Evolutionary conservation across 2,888 invertebrate species (phyloP).

Genomic region (Leucania comma): DNA sequence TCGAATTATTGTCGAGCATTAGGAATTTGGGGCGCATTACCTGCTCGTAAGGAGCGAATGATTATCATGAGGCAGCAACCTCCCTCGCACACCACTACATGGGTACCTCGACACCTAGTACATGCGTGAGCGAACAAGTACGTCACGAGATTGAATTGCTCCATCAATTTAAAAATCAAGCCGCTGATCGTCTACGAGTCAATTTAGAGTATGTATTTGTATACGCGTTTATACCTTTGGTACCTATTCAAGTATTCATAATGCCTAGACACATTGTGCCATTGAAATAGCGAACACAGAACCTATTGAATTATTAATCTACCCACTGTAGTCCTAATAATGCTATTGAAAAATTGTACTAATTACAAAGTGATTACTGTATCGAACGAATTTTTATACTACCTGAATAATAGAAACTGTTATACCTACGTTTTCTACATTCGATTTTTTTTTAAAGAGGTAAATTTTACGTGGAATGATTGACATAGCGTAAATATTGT

Average conservation of each 20-base stretch:
- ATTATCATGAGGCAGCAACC: slow-evolving; percentile 63
- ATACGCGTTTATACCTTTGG: slow-evolving; percentile 30
- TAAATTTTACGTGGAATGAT: too few species aligned
- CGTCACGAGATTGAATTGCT: slow-evolving; percentile 54
- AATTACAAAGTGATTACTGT: slow-evolving; percentile 40
- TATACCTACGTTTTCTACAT: neutral
- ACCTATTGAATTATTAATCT: slow-evolving; percentile 45
- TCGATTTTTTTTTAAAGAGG: neutral
- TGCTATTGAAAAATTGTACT: slow-evolving; percentile 40
- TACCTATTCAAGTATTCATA: slow-evolving; percentile 26
- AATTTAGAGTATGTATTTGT: slow-evolving; percentile 38
- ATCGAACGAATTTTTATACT: neutral
- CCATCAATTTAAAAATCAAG: slow-evolving; percentile 59
- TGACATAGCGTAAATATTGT: neutral
- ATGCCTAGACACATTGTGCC: slow-evolving; percentile 12
- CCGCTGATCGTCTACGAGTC: slow-evolving; percentile 34
- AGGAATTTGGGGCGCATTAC: slow-evolving; percentile 78
- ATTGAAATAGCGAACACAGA: slow-evolving; percentile 8
- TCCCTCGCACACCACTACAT: slow-evolving; percentile 12
- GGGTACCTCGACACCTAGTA: neutral
- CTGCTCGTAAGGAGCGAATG: slow-evolving; percentile 71
- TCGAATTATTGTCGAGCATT: slow-evolving; percentile 85
- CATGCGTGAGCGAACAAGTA: slow-evolving; percentile 19
- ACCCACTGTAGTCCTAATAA: slow-evolving; percentile 11
- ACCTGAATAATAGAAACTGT: neutral